Base-by-base conservation (phyloP, 2,888 invertebrate species). In the Lordiphosa andalusiaca region DNA sequence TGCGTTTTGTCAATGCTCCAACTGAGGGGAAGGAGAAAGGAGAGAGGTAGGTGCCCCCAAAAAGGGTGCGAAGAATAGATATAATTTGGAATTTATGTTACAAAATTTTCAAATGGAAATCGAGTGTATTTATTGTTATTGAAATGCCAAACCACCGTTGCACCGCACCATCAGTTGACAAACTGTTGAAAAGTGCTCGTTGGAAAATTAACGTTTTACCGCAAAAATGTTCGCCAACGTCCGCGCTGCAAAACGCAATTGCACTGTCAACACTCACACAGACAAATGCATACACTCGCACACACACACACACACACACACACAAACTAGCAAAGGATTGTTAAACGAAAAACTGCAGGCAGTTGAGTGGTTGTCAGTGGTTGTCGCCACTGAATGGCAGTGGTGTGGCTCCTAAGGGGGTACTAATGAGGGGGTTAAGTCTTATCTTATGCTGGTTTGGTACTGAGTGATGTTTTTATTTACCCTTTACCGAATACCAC, bases 171-270 rank as follows among this genome's bases (percentile, higher is more conserved):
- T 41, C 44, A 57, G 58, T 69, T 78, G 66, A 69, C 68, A 69
- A 81, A 73, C 77, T 84, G 84, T 84, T 84, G 82, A 81, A 82
- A 80, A 81, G 70, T 81, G 63, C 71, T 74, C 78, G 69, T 53
- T 66, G 71, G 78, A 69, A 78, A 77, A 84, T 84, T 84, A 80
- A 81, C 82, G 82, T 84, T 84, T 74, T 66, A 84, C 80, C 80
- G 70, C 84, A 84, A 80, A 77, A 78, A 70, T 68, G 68, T 70
- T 58, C 70, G 70, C 53, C 53, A 67, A 10, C 33, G 50, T 50
- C 40, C 41, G 30, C 55, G 62, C 42, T 67, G 48, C 61, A 51
- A 61, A 73, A 61, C 70, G 73, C 83, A 82, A 76, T 80, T 68
- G 83, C 83, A 83, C 70, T 83, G 77, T 73, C 73, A 73, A 73